Evolutionary conservation across 1,140 invertebrate species (phyloP), one percentile per base, ranked within the genome.

Genomic region (Trichomalopsis sarcophagae): DNA sequence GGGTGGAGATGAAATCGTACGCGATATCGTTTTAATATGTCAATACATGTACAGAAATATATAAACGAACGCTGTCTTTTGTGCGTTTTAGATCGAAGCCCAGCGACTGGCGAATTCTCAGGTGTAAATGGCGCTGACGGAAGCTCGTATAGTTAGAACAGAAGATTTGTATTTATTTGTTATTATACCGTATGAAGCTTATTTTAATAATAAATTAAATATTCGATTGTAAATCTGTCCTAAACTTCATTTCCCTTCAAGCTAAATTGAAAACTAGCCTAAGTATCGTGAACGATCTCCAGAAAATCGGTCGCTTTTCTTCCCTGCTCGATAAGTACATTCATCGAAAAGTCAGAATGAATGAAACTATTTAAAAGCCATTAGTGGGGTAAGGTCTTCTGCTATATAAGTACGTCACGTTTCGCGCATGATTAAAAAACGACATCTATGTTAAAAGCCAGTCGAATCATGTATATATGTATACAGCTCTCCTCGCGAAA

Each of bases 41-140:
- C 1, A 27, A 27, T 1, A 27, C 27, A 2, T 27, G 2, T 27
- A 27, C 27, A 1, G 1, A 27, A 27, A 1, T 1, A 1, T 1
- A 27, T 27, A 27, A 27, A 27, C 27, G 27, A 27, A 27, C 27
- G 27, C 1, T 27, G 36, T 75, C 7, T 66, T 30, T 0, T 66
- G 66, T 73, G 21, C 71, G 74, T 89, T 86, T 5, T 76, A 90
- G 89, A 77, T 81, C 0, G 87, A 90, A 62, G 87, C 89, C 21
- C 87, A 87, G 13, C 74, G 13, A 83, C 62, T 14, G 10, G 33
- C 9, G 30, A n/a, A 44, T 17, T 40, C 68, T 47, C 17, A 17
- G 23, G 2, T 14, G 62, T 47, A 77, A 77, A 68, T 83, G 82
- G 13, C 36, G 9, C 1, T 62, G 7, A 44, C 11, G 40, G n/a